Base-by-base conservation (phyloP, 2,113 vertebrate species). In the Brienomyrus longianalis region DNA sequence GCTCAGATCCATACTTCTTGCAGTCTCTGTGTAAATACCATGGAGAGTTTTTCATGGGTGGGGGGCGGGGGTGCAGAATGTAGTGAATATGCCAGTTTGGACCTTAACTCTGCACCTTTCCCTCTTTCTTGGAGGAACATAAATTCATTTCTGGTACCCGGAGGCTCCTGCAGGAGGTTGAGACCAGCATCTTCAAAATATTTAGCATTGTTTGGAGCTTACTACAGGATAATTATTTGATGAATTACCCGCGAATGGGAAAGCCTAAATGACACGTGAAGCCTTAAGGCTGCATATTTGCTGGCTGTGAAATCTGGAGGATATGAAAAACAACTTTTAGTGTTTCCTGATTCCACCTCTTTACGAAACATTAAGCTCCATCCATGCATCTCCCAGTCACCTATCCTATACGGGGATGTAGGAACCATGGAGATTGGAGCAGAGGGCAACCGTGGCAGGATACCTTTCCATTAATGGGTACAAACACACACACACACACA, bases 11-110 rank as follows among this genome's bases (percentile, higher is more conserved):
- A 31, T 31, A 66, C 66, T 47, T 84, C 77, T 86, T 89, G 54
- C 88, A 90, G 87, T 89, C 84, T 83, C 47, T 52, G 17, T 86
- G 84, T 92, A 89, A 90, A 80, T 88, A 88, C 66, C 88, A 50
- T 70, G 27, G 3, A 27, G 62, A 52, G 74, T 50, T 52, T 27
- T 47, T 43, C 89, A 48, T 59, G 10, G 86, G 11, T 5, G 4
- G 51, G 31, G 54, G 45, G 35, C 1, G 2, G 39, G 39, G 39
- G 1, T 23, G 35, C 59, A 48, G 47, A 5, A 43, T 83, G 52
- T 48, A 11, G 62, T 21, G 47, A 48, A 7, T 8, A 62, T 35
- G 52, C 43, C 19, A 15, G 9, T 39, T 62, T 27, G n/a, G 45
- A 31, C 15, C 51, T 5, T 45, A 10, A 31, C 45, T 31, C 11